These are phyloP conservation scores for Tridacna gigas DNA, from an alignment of 2,888 invertebrate species.

Conservation along the genomic window DNA sequence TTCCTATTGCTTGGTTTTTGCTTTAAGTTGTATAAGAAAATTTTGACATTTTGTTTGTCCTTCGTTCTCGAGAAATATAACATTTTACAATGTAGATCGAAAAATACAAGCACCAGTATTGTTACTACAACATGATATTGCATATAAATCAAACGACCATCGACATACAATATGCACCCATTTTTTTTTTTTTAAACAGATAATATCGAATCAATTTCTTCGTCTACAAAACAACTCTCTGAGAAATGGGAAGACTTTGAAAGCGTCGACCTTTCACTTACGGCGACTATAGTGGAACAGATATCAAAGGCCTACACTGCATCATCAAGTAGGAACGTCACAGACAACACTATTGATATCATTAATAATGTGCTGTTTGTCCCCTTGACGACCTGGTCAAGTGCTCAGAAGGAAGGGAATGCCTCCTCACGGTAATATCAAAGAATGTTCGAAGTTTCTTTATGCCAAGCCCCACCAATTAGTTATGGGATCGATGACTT, in stretches of 20 bases:
- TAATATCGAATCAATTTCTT: constrained; percentile 47
- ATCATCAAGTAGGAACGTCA: constrained; percentile 27
- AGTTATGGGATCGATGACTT: too few species aligned
- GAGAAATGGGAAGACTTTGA: constrained; percentile 41
- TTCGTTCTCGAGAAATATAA: too few species aligned
- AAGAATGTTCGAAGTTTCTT: too few species aligned
- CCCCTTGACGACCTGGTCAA: constrained; percentile 25
- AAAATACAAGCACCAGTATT: too few species aligned
- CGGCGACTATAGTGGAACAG: constrained; percentile 57
- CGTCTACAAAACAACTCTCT: constrained; percentile 44
- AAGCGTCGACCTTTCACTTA: constrained; percentile 51
- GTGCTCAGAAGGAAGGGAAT: constrained; percentile 50
- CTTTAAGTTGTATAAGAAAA: too few species aligned
- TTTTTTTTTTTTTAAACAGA: constrained; percentile 20
- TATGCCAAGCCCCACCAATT: too few species aligned
- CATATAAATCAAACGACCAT: too few species aligned
- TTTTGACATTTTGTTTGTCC: too few species aligned
- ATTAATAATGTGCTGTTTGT: constrained; percentile 66
- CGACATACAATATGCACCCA: too few species aligned
- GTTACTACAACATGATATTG: too few species aligned
- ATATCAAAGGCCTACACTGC: constrained; percentile 41
- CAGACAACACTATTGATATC: constrained; percentile 50
- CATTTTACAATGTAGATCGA: too few species aligned
- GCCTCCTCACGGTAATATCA: constrained; percentile 56
- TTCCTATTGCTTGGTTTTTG: too few species aligned